Percentiles rank a stretch among this genome's conserved stretches.
phyloP scores from a whole-genome alignment of 2,797 vertebrate genomes.

The Vespertilio murinus region DNA sequence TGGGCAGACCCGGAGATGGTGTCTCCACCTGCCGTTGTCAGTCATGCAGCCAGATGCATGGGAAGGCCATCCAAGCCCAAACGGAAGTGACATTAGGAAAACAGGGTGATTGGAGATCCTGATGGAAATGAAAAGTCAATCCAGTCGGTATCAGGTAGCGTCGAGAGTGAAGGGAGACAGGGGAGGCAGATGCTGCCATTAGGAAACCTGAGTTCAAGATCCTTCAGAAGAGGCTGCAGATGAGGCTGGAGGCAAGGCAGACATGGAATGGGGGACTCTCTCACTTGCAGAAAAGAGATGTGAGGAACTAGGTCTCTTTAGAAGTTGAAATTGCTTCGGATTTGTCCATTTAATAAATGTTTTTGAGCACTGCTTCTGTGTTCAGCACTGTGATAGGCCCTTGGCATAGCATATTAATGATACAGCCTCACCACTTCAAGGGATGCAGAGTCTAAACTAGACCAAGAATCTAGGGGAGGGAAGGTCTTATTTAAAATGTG shows the following conservation, averaged over 20 bases:
- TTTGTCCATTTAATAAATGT: neutral
- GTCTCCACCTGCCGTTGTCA: neutral
- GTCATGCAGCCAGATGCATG: accelerated
- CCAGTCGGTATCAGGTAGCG: neutral
- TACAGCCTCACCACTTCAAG: neutral
- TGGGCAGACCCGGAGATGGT: neutral
- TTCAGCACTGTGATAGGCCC: neutral
- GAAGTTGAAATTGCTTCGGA: neutral
- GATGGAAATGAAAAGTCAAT: neutral
- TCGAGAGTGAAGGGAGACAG: neutral
- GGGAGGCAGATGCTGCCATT: neutral
- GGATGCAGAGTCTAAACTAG: neutral
- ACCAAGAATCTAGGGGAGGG: neutral
- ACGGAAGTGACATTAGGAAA: neutral
- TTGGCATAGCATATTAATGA: neutral
- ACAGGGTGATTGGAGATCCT: neutral
- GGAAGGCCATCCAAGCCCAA: neutral
- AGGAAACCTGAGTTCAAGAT: neutral
- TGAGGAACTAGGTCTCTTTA: neutral
- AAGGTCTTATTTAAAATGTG: neutral
- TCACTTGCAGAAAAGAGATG: neutral
- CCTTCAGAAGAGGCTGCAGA: neutral
- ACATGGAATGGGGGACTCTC: neutral
- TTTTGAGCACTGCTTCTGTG: neutral
- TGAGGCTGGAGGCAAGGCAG: neutral